These are phyloP conservation scores for Pseudomugil gertrudae DNA, from an alignment of 2,797 vertebrate genomes.

Conservation along the genomic window DNA sequence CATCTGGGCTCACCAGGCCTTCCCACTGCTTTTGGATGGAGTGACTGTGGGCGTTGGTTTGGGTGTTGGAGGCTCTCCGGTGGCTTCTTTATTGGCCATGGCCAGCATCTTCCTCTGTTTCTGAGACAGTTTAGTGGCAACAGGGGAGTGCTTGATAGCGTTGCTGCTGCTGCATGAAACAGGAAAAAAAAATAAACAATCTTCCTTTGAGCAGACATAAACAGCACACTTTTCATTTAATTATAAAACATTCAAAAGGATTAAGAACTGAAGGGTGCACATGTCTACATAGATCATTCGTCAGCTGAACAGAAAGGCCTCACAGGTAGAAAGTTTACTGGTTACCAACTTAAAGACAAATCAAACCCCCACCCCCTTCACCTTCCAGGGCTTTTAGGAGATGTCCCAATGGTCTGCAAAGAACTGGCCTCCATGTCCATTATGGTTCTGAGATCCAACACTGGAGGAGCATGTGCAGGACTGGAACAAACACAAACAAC, in stretches of 20 bases:
- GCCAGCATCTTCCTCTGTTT: constrained; percentile 97
- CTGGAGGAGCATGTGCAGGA: constrained; percentile 83
- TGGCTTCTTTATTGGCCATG: constrained; percentile 88
- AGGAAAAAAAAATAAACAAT: constrained; percentile 23
- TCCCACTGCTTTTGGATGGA: constrained; percentile 82
- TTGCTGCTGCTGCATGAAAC: constrained; percentile 46
- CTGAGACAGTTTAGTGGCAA: constrained; percentile 91
- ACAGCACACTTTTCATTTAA: not conserved
- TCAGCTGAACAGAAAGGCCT: not conserved
- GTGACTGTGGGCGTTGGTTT: constrained; percentile 64
- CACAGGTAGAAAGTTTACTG: not conserved
- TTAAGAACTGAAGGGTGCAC: not conserved
- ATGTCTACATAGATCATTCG: not conserved
- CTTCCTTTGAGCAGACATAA: not conserved
- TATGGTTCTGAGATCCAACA: constrained; percentile 93
- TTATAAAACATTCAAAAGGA: not conserved
- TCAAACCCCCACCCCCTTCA: constrained; percentile 21
- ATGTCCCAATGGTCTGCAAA: constrained; percentile 83
- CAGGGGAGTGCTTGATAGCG: constrained; percentile 77
- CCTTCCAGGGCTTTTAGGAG: constrained; percentile 85
- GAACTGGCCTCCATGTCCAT: constrained; percentile 95
- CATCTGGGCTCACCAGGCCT: constrained; percentile 85
- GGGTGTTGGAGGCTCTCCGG: constrained; percentile 73
- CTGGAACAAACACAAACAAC: constrained; percentile 47
- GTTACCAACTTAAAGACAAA: constrained; percentile 4